Conservation (phyloP, 2,113 vertebrate species). For the Heterocephalus glaber region DNA sequence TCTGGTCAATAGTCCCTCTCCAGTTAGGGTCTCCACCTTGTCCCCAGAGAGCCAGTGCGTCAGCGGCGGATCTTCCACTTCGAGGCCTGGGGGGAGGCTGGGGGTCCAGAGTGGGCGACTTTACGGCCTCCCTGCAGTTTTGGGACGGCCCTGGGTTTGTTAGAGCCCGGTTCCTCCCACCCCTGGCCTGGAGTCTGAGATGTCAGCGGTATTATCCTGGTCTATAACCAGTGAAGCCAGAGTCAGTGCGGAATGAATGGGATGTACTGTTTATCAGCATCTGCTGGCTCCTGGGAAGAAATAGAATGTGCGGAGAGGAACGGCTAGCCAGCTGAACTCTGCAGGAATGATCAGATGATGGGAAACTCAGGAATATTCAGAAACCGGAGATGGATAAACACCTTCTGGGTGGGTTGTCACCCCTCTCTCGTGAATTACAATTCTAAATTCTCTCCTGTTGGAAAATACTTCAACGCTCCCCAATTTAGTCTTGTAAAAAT, state of each 20-base stretch:
- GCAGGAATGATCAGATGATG: background rate
- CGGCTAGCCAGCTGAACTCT: background rate
- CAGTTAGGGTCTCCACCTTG: slow-evolving; percentile 64
- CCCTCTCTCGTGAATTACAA: background rate
- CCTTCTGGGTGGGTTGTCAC: background rate
- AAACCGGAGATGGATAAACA: background rate
- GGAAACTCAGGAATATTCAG: background rate
- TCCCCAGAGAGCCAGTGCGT: slow-evolving; percentile 73
- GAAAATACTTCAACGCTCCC: background rate
- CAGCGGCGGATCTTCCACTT: slow-evolving; percentile 70
- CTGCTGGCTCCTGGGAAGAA: slow-evolving; percentile 1
- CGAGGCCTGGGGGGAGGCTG: slow-evolving; percentile 25
- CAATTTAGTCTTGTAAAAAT: slow-evolving; percentile 42
- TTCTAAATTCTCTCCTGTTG: background rate
- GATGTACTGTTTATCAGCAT: background rate
- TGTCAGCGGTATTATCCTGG: background rate
- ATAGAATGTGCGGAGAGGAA: background rate
- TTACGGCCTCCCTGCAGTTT: background rate
- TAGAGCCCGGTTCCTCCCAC: slow-evolving; percentile 1
- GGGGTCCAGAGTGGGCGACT: slow-evolving; percentile 18
- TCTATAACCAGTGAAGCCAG: background rate
- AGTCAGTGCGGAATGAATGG: background rate
- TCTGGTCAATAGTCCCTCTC: slow-evolving; percentile 80
- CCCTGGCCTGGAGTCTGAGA: background rate
- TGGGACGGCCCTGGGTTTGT: background rate